Conservation (phyloP, 2,797 vertebrate genomes). For the Manis javanica region DNA sequence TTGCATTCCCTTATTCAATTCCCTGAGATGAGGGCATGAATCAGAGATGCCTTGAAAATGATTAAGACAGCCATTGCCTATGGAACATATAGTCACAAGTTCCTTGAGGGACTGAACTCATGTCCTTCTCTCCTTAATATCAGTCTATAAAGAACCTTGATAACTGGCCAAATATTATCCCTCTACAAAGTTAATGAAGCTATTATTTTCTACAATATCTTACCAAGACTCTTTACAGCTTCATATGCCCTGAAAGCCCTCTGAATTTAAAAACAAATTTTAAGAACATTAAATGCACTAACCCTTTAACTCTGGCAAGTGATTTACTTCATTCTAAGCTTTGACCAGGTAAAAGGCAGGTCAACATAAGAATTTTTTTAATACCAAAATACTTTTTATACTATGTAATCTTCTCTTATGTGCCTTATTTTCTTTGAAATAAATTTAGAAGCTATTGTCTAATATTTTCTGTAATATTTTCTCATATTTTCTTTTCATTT, state of each 20-base stretch:
- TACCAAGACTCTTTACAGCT: neutral
- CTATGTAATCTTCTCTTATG: neutral
- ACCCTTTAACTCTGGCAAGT: neutral
- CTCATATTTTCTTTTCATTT: neutral
- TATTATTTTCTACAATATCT: neutral
- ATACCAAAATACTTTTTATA: neutral
- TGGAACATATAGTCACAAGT: neutral
- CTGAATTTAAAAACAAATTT: neutral
- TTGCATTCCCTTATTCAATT: neutral
- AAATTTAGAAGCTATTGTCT: neutral
- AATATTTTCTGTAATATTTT: neutral
- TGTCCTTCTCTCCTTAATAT: neutral
- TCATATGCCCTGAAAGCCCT: neutral
- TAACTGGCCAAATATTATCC: neutral
- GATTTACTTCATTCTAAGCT: neutral
- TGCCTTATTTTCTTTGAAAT: conserved; percentile 5
- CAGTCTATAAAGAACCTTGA: neutral
- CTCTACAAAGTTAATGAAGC: neutral
- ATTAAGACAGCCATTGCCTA: neutral
- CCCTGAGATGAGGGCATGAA: neutral
- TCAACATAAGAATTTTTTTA: neutral
- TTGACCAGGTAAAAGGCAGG: neutral
- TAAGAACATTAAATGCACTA: conserved; percentile 14
- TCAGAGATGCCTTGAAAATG: neutral
- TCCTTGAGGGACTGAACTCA: neutral